Evolutionary conservation across 1,140 invertebrate genomes (phyloP), one percentile per base, ranked within the genome.

Genomic region (Protaetia brevitarsis): DNA sequence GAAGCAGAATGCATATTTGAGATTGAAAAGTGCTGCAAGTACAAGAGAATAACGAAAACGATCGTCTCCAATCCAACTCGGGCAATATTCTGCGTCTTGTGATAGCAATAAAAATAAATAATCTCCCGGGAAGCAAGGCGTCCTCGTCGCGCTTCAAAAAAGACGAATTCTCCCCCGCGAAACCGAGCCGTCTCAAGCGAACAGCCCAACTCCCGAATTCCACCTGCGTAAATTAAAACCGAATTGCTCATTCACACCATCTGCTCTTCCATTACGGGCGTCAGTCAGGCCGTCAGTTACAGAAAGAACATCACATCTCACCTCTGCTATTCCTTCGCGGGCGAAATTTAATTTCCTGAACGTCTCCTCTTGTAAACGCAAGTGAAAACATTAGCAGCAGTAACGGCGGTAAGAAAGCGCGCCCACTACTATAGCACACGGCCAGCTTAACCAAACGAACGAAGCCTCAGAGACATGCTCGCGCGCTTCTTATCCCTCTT

Each of bases 321-420:
- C 76, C 75, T 74, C n/a, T n/a, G n/a, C n/a, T 77, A 77, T 77
- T 78, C 74, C 75, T 77, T 77, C 73, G 74, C 73, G 69, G 69
- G 76, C 70, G 74, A 78, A 78, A 78, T 78, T 78, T 77, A 78
- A 78, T 78, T 78, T 78, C 77, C 77, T 78, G 76, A 71, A 68
- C 73, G 73, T 71, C 74, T 73, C 70, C 68, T 74, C 71, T 73
- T 74, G 70, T 71, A 72, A 74, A 74, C 72, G 74, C 72, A 72
- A 72, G 72, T 72, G 72, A 77, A 78, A 78, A 77, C 77, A 78
- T 78, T 78, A 78, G 73, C 77, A 51, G 41, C 41, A 51, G 41
- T 10, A 23, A 6, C 16, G 11, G 41, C n/a, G 16, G 19, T 7
- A 19, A 21, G 4, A 51, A 4, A n/a, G n/a, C n/a, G n/a, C 41